Conservation (phyloP, 2,113 vertebrate species). For the Corythornis vintsioides region DNA sequence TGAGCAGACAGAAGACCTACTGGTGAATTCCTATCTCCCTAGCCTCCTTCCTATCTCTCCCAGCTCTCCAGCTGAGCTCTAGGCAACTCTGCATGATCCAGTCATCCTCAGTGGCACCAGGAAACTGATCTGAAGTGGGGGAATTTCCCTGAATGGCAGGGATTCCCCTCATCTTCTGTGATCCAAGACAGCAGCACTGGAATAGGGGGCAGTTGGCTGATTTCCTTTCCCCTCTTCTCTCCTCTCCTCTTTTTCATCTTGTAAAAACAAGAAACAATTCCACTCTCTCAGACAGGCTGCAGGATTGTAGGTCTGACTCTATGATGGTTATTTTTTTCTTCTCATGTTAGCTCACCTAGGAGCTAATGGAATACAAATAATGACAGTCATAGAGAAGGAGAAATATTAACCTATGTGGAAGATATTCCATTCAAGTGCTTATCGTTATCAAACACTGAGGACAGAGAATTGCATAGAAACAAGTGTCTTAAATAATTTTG, state of each 20-base stretch:
- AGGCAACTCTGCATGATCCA: not conserved
- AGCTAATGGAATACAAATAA: not conserved
- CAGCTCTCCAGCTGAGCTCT: not conserved
- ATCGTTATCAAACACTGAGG: not conserved
- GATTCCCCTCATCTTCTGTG: not conserved
- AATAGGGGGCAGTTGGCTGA: not conserved
- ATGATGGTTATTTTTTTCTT: not conserved
- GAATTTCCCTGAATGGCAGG: not conserved
- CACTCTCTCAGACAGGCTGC: not conserved
- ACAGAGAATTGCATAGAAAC: not conserved
- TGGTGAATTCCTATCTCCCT: not conserved
- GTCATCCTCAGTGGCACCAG: not conserved
- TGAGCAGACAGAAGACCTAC: not conserved
- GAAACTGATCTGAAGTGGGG: not conserved
- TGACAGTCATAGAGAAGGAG: not conserved
- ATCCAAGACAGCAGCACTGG: not conserved
- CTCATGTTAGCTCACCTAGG: not conserved
- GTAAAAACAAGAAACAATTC: not conserved
- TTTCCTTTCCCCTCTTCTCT: not conserved
- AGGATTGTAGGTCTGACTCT: not conserved
- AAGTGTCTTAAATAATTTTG: not conserved
- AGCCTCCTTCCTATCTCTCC: not conserved
- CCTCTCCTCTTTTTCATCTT: too few species aligned
- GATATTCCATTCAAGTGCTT: not conserved
- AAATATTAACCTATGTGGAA: not conserved